These are phyloP conservation scores for Drosophila pegasa DNA, from an alignment of 2,888 invertebrate genomes.

Conservation along the genomic window DNA sequence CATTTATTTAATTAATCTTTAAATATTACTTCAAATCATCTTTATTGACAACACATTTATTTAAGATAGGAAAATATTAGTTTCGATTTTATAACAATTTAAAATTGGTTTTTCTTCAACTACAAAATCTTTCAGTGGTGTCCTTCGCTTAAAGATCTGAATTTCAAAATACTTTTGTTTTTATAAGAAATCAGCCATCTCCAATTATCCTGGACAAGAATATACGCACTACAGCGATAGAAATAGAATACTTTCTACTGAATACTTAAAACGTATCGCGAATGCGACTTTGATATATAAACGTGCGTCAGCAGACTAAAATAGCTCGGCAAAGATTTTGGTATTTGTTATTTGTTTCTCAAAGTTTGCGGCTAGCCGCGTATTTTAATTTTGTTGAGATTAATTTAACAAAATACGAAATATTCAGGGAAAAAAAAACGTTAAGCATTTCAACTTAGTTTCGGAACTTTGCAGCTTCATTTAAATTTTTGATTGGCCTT, in stretches of 20 bases:
- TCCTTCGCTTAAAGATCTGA: too few relatives aligned
- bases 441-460: slow-evolving; percentile 68
- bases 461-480: slow-evolving; percentile 77
- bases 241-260: background rate
- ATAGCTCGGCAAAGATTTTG: slow-evolving; percentile 50
- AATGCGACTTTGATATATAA: slow-evolving; percentile 30
- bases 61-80: too few relatives aligned
- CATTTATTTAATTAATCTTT: too few relatives aligned
- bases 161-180: too few relatives aligned
- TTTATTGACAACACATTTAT: too few relatives aligned
- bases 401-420: slow-evolving; percentile 65
- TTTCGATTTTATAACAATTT: too few relatives aligned
- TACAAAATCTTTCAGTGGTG: too few relatives aligned
- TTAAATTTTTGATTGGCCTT: slow-evolving; percentile 79
- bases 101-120: too few relatives aligned
- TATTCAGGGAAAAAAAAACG: slow-evolving; percentile 29
- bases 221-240: background rate
- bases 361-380: slow-evolving; percentile 49
- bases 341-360: slow-evolving; percentile 46
- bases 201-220: background rate
- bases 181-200: too few relatives aligned
- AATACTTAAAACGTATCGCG: slow-evolving; percentile 10
- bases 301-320: slow-evolving; percentile 62
- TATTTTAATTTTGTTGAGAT: slow-evolving; percentile 63
- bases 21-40: background rate